Percentiles rank a stretch among this genome's conserved stretches.
Evolutionary conservation across 2,888 invertebrate genomes (phyloP).

Genomic region (Liopterus haemorrhoidalis): DNA sequence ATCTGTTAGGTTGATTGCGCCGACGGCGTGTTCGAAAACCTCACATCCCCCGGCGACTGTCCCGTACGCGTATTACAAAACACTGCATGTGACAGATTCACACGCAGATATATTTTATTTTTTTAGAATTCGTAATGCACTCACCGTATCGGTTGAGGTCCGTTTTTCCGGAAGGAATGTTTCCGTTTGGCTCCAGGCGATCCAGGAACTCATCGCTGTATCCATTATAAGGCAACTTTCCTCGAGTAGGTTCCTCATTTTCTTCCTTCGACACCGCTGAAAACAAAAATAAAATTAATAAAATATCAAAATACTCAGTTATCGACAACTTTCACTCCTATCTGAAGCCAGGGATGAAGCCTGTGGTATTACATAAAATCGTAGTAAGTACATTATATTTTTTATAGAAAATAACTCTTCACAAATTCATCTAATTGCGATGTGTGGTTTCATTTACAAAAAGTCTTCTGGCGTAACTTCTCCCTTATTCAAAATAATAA

Average conservation of each 20-base stretch:
- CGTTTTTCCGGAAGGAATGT: slow-evolving; percentile 81
- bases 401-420: no score
- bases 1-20: slow-evolving; percentile 20
- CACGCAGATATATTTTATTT: neutral
- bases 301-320: no score
- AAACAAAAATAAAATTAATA: slow-evolving; percentile 48
- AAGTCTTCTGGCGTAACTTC: no score
- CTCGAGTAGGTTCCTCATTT: slow-evolving; percentile 62
- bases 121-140: slow-evolving; percentile 29
- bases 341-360: no score
- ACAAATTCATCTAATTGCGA: no score
- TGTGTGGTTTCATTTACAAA: no score
- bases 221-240: slow-evolving; percentile 84
- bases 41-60: neutral
- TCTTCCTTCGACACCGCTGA: slow-evolving; percentile 90
- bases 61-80: neutral
- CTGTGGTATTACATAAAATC: no score
- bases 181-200: slow-evolving; percentile 87
- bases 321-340: no score
- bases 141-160: slow-evolving; percentile 62
- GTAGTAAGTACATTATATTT: no score
- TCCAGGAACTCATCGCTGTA: slow-evolving; percentile 93
- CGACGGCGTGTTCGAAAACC: slow-evolving; percentile 13
- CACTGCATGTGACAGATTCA: neutral
- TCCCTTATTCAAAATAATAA: no score